Evolutionary conservation across 2,888 invertebrate species (phyloP).

Genomic region (Hirtodrosophila duncani): DNA sequence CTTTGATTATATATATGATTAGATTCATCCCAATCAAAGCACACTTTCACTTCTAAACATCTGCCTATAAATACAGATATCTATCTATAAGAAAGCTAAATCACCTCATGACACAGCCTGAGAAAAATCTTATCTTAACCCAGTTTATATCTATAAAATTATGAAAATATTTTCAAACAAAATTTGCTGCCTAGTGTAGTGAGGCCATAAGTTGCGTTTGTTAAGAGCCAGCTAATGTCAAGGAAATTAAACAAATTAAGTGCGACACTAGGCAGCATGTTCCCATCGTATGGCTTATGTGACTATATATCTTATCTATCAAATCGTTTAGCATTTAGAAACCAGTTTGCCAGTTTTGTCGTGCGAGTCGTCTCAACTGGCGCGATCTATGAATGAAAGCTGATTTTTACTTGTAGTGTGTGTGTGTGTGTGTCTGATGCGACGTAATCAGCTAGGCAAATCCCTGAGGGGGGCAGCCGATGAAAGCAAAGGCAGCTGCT

Average conservation of each 20-base stretch:
- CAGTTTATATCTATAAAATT: no score
- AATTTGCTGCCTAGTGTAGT: conserved; percentile 34
- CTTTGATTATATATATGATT: no score
- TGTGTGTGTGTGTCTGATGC: conserved; percentile 9
- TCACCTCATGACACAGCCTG: no score
- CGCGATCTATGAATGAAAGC: conserved; percentile 64
- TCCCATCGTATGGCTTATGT: conserved; percentile 31
- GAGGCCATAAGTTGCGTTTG: background rate
- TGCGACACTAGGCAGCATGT: conserved; percentile 63
- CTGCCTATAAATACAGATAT: no score
- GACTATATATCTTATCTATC: conserved; percentile 57
- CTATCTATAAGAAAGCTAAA: no score
- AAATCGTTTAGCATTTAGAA: conserved; percentile 66
- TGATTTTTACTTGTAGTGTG: conserved; percentile 19
- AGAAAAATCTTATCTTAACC: no score
- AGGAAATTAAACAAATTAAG: conserved; percentile 59
- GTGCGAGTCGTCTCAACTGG: conserved; percentile 28
- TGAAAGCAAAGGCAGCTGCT: conserved; percentile 47
- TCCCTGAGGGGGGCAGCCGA: conserved; percentile 21
- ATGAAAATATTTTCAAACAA: no score
- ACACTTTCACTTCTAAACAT: no score
- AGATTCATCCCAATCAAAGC: no score
- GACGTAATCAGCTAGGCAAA: conserved; percentile 46
- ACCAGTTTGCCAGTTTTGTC: conserved; percentile 45
- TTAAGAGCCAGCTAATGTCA: conserved; percentile 30